Percentiles rank a stretch among this genome's conserved stretches.
These are phyloP conservation scores for Hestina assimilis DNA, from an alignment of 1,140 invertebrate species.

Conservation along the genomic window DNA sequence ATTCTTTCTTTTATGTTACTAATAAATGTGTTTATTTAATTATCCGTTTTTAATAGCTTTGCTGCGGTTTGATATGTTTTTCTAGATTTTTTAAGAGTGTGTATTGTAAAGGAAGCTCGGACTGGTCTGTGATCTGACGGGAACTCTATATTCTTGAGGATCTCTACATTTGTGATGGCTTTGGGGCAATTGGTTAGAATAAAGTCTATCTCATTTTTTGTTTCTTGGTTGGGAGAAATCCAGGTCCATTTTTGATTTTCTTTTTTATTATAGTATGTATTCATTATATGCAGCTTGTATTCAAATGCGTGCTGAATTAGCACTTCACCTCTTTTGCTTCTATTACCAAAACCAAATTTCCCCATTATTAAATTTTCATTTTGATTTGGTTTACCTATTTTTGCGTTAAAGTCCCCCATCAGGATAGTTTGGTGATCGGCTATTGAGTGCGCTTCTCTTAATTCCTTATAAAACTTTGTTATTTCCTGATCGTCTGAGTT, in stretches of 20 bases:
- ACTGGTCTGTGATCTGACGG: constrained; percentile 11
- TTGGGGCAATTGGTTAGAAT: constrained; percentile 4
- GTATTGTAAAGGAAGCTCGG: constrained; percentile 5
- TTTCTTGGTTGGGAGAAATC: not conserved
- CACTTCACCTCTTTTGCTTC: constrained; percentile 20
- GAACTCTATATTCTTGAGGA: constrained; percentile 5
- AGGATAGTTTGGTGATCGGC: constrained; percentile 1
- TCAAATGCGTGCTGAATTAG: constrained; percentile 7
- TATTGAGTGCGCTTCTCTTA: constrained; percentile 7
- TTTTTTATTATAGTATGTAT: constrained; percentile 11
- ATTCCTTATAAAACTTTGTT: constrained; percentile 8
- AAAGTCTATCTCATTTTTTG: constrained; percentile 8
- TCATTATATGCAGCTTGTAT: not conserved
- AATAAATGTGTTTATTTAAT: not conserved
- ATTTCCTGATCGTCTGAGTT: no score
- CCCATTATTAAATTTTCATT: constrained; percentile 17
- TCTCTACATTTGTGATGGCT: constrained; percentile 3
- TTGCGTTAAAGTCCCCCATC: constrained; percentile 13
- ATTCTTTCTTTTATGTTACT: no score
- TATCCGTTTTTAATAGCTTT: constrained; percentile 1
- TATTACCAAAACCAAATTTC: constrained; percentile 13
- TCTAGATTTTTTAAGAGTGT: constrained; percentile 9
- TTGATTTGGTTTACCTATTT: constrained; percentile 17
- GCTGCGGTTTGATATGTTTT: not conserved
- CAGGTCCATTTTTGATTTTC: constrained; percentile 10